Evolutionary conservation across 2,113 vertebrate genomes (phyloP).

Genomic region (Halcyon senegalensis): DNA sequence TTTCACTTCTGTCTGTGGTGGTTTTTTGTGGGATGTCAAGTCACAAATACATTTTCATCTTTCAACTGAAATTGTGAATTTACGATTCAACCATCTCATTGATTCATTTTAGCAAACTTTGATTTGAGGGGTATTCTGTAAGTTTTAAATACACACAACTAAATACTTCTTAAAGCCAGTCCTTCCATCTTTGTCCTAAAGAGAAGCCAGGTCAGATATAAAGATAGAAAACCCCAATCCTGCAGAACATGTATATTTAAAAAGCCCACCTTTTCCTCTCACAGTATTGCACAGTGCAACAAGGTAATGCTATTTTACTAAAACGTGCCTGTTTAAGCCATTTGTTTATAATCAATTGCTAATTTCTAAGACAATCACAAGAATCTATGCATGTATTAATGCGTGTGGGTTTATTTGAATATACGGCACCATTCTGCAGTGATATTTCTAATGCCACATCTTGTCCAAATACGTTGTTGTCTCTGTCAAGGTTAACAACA

Average conservation of each 20-base stretch:
- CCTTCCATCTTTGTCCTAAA: neutral
- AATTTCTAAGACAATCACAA: conserved; percentile 13
- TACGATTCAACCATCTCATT: conserved; percentile 26
- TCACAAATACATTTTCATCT: neutral
- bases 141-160: neutral
- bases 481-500: conserved; percentile 59
- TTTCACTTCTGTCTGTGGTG: neutral
- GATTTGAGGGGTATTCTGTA: conserved; percentile 32
- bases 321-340: neutral
- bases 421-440: neutral
- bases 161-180: conserved; percentile 45
- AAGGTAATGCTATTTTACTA: conserved; percentile 14
- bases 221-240: conserved; percentile 39
- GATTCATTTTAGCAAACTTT: conserved; percentile 23
- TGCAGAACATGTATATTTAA: neutral
- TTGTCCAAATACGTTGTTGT: conserved; percentile 1
- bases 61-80: conserved; percentile 40
- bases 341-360: neutral
- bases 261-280: conserved; percentile 7
- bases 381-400: neutral
- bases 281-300: conserved; percentile 74
- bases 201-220: neutral
- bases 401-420: conserved; percentile 9
- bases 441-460: neutral
- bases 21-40: conserved; percentile 4